A percentile compares a stretch with the other conserved stretches of the same genome.
These are phyloP conservation scores for honey bee (Apis mellifera) DNA, from an alignment of 1,140 invertebrate genomes.

Conservation along the genomic window Amel_HAv3.1 CM009941.2:15565001-15565500, in stretches of 20 bases:
- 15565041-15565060: neutral
- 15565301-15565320: slow-evolving; percentile 24
- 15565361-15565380: slow-evolving; percentile 53
- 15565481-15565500: slow-evolving; percentile 1
- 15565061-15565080: neutral
- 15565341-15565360: slow-evolving; percentile 46
- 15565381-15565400: slow-evolving; percentile 50
- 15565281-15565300: too few relatives aligned
- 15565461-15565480: neutral
- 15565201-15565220: too few relatives aligned
- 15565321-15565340: slow-evolving; percentile 23
- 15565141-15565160: too few relatives aligned
- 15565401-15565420: slow-evolving; percentile 41
- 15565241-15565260: too few relatives aligned
- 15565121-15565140: neutral
- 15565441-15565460: neutral
- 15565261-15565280: neutral
- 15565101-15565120: neutral
- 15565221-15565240: neutral
- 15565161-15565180: too few relatives aligned
- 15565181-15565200: neutral
- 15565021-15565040: slow-evolving; percentile 16
- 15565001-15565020: neutral
- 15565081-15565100: slow-evolving; percentile 16
- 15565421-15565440: slow-evolving; percentile 7